Base-by-base conservation (phyloP, 2,113 vertebrate genomes). In the Carollia perspicillata region DNA sequence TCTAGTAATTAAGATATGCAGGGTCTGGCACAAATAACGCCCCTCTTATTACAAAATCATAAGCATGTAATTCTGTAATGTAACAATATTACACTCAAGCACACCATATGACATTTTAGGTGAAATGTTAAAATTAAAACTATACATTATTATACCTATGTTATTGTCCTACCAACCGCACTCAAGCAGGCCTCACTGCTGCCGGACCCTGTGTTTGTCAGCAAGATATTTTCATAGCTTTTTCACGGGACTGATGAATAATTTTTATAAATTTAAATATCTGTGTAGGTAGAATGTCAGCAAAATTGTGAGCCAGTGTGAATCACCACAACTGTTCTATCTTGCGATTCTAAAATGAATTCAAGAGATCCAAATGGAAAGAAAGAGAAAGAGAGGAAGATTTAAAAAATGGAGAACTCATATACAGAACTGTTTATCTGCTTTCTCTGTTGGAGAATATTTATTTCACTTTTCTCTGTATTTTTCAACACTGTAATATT, bases 311-410 rank as follows among this genome's bases (percentile, higher is more conserved):
- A 94, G 79, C n/a, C 79, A 96, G 47, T 90, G 74, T 93, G 89
- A 96, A 89, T 95, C 94, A 68, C 8, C 23, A 42, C 92, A 97
- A 92, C 95, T 97, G 23, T 37, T 96, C 83, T 97, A 78, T 95
- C 47, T 92, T 92, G 79, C 96, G 68, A 74, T 81, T 95, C 84
- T 96, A 90, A 97, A 94, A 23, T 84, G 78, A 97, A 93, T 97
- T 94, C 94, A n/a, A 74, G 1, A 77, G 1, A 77, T 40, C 8
- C n/a, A 72, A 71, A 30, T 69, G 35, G 10, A 77, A 10, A 33
- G 3, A 49, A 1, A 51, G 5, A 65, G 33, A n/a, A 51, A 51
- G 49, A 49, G 5, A 55, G 17, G 8, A 8, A 75, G 17, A 33
- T 37, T 40, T 37, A 33, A 14, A 71, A 22, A 44, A 55, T 63